Evolutionary conservation across 2,113 vertebrate genomes (phyloP), one percentile per base, ranked within the genome.

Genomic region (Miniopterus natalensis): DNA sequence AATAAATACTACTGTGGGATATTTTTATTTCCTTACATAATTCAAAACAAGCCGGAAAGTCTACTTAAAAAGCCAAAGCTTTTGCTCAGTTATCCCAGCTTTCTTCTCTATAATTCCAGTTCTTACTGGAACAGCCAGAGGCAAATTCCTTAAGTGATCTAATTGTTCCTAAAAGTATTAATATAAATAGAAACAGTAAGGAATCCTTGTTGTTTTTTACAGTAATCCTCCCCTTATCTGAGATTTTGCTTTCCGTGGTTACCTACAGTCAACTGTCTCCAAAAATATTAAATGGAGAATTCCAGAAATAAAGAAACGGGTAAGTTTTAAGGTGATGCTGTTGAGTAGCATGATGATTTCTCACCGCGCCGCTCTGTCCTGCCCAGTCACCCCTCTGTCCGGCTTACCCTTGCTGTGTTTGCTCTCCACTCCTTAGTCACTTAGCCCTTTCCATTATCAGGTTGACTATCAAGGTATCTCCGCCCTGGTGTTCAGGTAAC

Each of bases 161-260:
- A 81, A 93, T 40, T 49, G 63, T 85, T 92, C 40, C 71, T 90
- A 59, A 79, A 77, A 79, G 45, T 5, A 59, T 74, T 84, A 65
- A 45, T 8, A 42, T 49, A 86, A 85, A 74, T 5, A 74, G 12
- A 11, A 27, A 89, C 45, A 59, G 6, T 59, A 65, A 88, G 42
- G 94, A 68, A 95, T 59, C n/a, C 10, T 21, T 59, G 31, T 53
- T 21, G 1, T 42, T 55, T 53, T 55, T 78, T 31, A 47, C 27
- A 83, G 27, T 21, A 47, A 40, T 63, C 25, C 17, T 45, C 27
- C 29, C 79, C 55, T 83, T 29, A 63, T 83, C 42, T 63, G 57
- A 31, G 18, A 17, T 45, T 47, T 83, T 45, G 10, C 79, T 80
- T 83, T 53, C 1, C 3, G 20, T n/a, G 10, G 74, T 53, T 78